Base-by-base conservation (phyloP, 2,797 vertebrate genomes). In the Muraenolepis orangiensis region DNA sequence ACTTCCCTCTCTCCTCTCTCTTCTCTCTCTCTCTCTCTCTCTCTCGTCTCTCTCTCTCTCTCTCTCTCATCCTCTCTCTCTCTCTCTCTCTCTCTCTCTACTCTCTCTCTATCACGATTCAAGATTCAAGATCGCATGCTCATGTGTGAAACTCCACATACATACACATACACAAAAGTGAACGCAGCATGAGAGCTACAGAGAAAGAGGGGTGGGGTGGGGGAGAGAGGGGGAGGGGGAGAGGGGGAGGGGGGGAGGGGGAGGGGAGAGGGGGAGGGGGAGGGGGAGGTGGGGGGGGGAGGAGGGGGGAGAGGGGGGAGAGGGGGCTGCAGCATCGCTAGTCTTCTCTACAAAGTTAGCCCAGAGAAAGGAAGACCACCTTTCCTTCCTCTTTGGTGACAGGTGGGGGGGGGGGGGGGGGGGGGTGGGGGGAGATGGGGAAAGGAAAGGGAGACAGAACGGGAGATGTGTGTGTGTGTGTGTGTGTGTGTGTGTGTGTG, bases 321-420 rank as follows among this genome's bases (percentile, higher is more conserved):
- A 79, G 79, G 82, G 81, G 83, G 88, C 86, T 84, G 83, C 77
- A 87, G 89, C 86, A 86, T 86, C 87, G 78, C 85, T 88, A 81
- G 81, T 87, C 83, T 92, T n/a, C 72, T 29, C 79, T 81, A 72
- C 82, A 66, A 76, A 80, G 80, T 73, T 74, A 6, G 76, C 70
- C 81, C 70, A 72, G 81, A 89, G 79, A 86, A 31, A 87, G 82
- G 84, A 79, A 66, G 81, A 78, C 11, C 82, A 81, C 40, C 8
- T 1, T 64, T 1, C 40, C 77, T 77, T 76, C 72, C n/a, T n/a
- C n/a, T n/a, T 80, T 77, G 73, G 38, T 0, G 32, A 28, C 61
- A 34, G 0, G 71, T 71, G 82, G 66, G 72, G 77, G 8, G 30
- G 64, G 73, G 40, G 72, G 40, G 66, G 32, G 66, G 29, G 8